These are phyloP conservation scores for Microplitis demolitor DNA, from an alignment of 1,140 invertebrate species.

Conservation along the genomic window DNA sequence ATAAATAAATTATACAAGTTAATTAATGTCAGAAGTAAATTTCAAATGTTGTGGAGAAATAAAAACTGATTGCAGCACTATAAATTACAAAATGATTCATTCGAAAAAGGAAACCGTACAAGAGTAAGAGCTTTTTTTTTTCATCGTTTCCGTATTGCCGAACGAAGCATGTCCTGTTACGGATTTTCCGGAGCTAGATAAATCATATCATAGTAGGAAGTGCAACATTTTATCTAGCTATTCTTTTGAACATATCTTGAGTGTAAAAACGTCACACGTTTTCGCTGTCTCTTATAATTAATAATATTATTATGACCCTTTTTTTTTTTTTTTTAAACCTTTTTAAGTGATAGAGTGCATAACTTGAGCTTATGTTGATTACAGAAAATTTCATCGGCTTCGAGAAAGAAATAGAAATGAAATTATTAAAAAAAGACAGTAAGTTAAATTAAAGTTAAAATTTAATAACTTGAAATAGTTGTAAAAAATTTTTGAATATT, in stretches of 20 bases:
- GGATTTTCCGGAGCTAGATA: constrained; percentile 13
- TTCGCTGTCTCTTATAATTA: background rate
- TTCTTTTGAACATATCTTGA: constrained; percentile 4
- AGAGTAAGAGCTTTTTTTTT: constrained; percentile 16
- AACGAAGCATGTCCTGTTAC: constrained; percentile 3
- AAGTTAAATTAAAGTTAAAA: background rate
- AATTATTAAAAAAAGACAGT: constrained; percentile 18
- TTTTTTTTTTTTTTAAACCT: background rate
- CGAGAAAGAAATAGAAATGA: constrained; percentile 8
- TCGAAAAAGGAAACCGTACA: constrained; percentile 20
- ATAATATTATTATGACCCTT: background rate
- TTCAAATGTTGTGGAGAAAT: no score
- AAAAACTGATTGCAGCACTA: background rate
- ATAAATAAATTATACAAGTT: background rate
- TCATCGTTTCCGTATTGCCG: constrained; percentile 18
- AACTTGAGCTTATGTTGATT: constrained; percentile 4
- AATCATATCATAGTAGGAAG: constrained; percentile 7
- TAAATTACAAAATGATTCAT: constrained; percentile 19
- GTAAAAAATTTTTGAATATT: background rate
- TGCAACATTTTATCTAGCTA: constrained; percentile 2
- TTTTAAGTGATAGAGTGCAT: background rate
- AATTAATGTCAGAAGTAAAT: no score
- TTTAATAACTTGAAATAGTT: background rate
- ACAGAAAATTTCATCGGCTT: constrained; percentile 21
- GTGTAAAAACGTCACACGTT: background rate